phyloP scores from a whole-genome alignment of 2,113 vertebrate species.

The Toxostoma redivivum region DNA sequence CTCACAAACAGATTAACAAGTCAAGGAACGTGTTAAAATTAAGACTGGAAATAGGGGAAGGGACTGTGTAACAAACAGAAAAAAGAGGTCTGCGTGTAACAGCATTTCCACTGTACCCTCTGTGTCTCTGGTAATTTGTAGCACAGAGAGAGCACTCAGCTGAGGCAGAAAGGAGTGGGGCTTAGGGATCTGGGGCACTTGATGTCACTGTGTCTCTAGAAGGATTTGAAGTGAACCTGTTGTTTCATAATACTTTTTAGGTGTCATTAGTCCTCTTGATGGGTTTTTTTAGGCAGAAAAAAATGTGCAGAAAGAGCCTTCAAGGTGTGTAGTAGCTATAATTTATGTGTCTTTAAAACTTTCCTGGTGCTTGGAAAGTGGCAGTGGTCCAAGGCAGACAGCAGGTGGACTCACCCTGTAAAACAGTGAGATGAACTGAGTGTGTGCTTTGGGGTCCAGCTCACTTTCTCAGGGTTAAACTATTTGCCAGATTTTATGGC shows the following conservation, averaged over 20 bases:
- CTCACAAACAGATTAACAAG: background rate
- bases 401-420: background rate
- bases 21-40: background rate
- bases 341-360: background rate
- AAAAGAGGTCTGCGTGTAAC: fast-evolving
- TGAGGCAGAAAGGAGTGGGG: background rate
- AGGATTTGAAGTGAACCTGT: background rate
- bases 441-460: background rate
- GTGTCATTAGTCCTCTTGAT: background rate
- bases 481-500: background rate
- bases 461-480: background rate
- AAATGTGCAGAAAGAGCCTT: background rate
- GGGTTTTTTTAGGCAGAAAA: background rate
- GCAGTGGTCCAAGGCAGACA: background rate
- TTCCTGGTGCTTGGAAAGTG: background rate
- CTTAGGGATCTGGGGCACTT: background rate
- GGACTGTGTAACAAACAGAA: background rate
- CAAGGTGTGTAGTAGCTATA: background rate
- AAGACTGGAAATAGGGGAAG: background rate
- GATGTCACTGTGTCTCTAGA: fast-evolving
- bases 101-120: background rate
- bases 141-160: background rate
- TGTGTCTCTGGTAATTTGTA: background rate
- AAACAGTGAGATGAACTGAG: background rate
- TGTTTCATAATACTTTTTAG: background rate